These are phyloP conservation scores for Darwinula stevensoni DNA, from an alignment of 2,888 invertebrate species.

Conservation along the genomic window DNA sequence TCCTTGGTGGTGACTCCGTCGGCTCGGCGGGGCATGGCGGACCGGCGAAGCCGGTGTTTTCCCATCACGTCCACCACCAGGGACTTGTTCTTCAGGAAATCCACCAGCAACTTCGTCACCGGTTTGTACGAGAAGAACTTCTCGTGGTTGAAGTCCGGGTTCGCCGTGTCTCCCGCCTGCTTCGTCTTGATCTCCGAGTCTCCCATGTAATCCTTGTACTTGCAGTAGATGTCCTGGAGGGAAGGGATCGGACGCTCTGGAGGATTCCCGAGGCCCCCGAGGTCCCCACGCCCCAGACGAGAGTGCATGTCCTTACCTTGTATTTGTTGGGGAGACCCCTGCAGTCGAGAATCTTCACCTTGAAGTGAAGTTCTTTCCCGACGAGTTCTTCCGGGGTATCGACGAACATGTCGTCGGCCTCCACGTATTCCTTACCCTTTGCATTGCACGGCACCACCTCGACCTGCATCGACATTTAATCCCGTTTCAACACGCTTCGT, in stretches of 20 bases:
- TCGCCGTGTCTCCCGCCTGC: conserved; percentile 15
- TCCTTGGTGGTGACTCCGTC: conserved; percentile 13
- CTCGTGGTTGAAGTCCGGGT: conserved; percentile 20
- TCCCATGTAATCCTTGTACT: conserved; percentile 21
- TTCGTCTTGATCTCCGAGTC: conserved; percentile 16
- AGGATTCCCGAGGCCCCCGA: too few relatives aligned
- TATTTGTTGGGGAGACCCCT: conserved; percentile 20
- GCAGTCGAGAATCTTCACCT: conserved; percentile 20
- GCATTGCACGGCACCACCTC: conserved; percentile 21
- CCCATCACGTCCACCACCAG: conserved; percentile 22
- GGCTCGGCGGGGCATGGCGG: conserved; percentile 10
- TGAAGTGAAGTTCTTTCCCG: conserved; percentile 20
- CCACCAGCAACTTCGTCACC: conserved; percentile 14
- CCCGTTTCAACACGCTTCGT: too few relatives aligned
- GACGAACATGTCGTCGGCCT: conserved; percentile 20
- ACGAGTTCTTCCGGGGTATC: conserved; percentile 20
- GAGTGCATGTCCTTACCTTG: conserved; percentile 15
- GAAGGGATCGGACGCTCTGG: not conserved
- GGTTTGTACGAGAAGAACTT: conserved; percentile 18
- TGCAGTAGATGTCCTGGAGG: conserved; percentile 17
- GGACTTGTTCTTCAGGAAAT: conserved; percentile 16
- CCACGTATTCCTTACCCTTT: conserved; percentile 20
- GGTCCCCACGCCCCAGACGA: too few relatives aligned
- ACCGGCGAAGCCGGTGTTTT: conserved; percentile 16
- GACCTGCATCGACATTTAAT: conserved; percentile 13